These are phyloP conservation scores for Erpornis zantholeuca DNA, from an alignment of 2,113 vertebrate species.

Conservation along the genomic window DNA sequence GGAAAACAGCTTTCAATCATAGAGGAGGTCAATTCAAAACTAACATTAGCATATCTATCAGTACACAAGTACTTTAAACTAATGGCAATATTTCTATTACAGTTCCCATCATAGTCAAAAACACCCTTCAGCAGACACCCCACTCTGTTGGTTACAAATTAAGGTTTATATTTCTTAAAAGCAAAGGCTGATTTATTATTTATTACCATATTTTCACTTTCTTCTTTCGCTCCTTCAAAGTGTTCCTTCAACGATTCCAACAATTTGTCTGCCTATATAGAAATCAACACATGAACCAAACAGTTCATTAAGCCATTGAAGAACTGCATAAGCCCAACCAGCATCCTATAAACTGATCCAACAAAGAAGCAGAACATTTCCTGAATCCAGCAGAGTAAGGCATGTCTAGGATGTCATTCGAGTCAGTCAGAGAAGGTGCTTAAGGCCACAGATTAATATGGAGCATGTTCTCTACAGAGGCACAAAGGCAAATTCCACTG, in stretches of 20 bases:
- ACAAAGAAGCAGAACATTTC: neutral
- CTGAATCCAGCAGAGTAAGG: rapidly evolving
- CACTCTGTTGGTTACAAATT: no score
- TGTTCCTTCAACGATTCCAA: slow-evolving; percentile 80
- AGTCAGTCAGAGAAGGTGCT: neutral
- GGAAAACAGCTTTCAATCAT: neutral
- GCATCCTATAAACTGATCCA: neutral
- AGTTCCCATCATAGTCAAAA: neutral
- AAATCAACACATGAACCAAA: neutral
- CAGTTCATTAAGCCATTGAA: neutral
- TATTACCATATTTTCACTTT: slow-evolving; percentile 57
- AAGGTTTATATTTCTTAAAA: neutral
- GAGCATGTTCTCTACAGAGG: neutral
- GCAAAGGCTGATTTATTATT: neutral
- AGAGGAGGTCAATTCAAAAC: neutral
- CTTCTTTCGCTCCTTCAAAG: slow-evolving; percentile 55
- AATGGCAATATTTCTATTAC: neutral
- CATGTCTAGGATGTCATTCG: rapidly evolving
- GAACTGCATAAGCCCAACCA: neutral
- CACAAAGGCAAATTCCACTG: no score
- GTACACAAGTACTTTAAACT: neutral
- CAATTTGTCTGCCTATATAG: slow-evolving; percentile 83
- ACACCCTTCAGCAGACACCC: neutral
- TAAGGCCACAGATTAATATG: rapidly evolving
- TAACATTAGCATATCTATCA: neutral